Conservation (phyloP, 2,888 invertebrate genomes). For the Notodonta ziczac region DNA sequence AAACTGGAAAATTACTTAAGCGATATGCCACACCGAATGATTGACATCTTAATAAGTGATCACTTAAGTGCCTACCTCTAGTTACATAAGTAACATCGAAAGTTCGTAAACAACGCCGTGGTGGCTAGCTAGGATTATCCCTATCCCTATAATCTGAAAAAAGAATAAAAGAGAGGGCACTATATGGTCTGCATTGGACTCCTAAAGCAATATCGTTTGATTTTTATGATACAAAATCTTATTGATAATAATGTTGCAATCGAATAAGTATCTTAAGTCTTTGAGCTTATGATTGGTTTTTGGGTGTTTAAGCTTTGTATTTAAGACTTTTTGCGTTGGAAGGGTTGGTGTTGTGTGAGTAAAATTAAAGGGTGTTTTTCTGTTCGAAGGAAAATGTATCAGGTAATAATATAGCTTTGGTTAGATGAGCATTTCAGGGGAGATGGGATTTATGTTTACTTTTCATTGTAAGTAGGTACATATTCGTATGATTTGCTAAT, state of each 20-base stretch:
- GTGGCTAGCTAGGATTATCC: too few species aligned
- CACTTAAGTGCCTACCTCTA: neutral
- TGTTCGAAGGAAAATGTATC: constrained; percentile 66
- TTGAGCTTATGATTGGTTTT: constrained; percentile 12
- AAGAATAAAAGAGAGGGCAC: constrained; percentile 51
- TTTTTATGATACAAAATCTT: constrained; percentile 13
- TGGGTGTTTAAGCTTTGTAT: neutral
- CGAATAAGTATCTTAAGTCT: rapidly evolving
- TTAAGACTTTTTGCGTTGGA: constrained; percentile 17
- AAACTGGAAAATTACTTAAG: too few species aligned
- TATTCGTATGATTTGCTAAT: constrained; percentile 54
- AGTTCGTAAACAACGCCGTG: constrained; percentile 19
- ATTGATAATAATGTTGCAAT: neutral
- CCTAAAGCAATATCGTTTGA: constrained; percentile 54
- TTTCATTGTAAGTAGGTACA: constrained; percentile 31
- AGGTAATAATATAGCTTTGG: constrained; percentile 66
- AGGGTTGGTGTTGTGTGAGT: constrained; percentile 46
- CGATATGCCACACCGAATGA: too few species aligned
- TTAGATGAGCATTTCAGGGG: constrained; percentile 63
- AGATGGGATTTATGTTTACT: constrained; percentile 57
- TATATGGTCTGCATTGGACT: constrained; percentile 57
- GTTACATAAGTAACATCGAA: constrained; percentile 23
- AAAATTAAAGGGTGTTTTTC: constrained; percentile 73
- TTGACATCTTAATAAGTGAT: too few species aligned
- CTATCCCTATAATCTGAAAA: constrained; percentile 48